These are phyloP conservation scores for Labeo catla DNA, from an alignment of 2,113 vertebrate genomes.

Conservation along the genomic window DNA sequence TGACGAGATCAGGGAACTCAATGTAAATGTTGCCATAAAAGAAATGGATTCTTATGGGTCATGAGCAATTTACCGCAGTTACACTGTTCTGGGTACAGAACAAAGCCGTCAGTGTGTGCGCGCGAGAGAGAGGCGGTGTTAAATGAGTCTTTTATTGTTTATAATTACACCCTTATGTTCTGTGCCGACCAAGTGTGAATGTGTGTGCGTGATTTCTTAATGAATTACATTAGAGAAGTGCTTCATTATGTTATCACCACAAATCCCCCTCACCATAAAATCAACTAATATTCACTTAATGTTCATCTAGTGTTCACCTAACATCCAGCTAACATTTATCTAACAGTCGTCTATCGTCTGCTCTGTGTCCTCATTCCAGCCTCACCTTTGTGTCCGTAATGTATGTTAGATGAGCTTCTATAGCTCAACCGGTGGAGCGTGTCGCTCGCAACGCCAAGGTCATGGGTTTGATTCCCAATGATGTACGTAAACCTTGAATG, in stretches of 20 bases:
- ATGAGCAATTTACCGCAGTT: conserved; percentile 45
- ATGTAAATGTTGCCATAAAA: conserved; percentile 50
- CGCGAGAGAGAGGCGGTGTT: not conserved
- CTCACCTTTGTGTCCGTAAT: not conserved
- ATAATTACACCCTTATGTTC: conserved; percentile 50
- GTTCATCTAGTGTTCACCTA: conserved; percentile 25
- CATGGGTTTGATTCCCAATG: not conserved
- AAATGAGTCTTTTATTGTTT: conserved; percentile 35
- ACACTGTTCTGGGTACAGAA: conserved; percentile 8
- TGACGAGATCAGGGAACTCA: conserved; percentile 40
- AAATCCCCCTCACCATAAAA: conserved; percentile 1
- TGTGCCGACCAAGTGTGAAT: not conserved
- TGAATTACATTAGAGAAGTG: conserved; percentile 28
- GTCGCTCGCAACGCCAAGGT: not conserved
- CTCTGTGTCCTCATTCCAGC: conserved; percentile 28
- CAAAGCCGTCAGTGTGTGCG: conserved; percentile 40
- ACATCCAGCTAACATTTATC: conserved; percentile 20
- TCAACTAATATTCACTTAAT: conserved; percentile 2
- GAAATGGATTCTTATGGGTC: conserved; percentile 46
- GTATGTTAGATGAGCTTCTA: not conserved
- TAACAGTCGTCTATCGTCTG: conserved; percentile 38
- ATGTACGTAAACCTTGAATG: not conserved
- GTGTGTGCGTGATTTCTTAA: conserved; percentile 37
- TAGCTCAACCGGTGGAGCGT: not conserved
- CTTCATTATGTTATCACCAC: conserved; percentile 30